These are phyloP conservation scores for Limonius californicus DNA, from an alignment of 1,140 invertebrate genomes.

Conservation along the genomic window DNA sequence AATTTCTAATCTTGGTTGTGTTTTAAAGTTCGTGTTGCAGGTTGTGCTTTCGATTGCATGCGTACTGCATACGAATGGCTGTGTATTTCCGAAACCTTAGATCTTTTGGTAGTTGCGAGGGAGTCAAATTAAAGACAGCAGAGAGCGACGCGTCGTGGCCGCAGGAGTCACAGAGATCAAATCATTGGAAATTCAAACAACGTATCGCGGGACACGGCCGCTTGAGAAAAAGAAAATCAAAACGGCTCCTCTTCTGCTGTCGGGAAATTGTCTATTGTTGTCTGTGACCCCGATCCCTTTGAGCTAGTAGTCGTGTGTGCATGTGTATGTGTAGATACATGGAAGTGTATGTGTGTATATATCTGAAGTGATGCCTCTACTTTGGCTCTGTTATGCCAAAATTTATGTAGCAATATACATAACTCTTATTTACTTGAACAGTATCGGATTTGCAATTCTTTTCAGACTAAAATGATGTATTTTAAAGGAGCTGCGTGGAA, in stretches of 20 bases:
- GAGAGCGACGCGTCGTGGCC: background rate
- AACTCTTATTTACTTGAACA: conserved; percentile 50
- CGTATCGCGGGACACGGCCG: conserved; percentile 25
- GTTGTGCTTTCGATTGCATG: background rate
- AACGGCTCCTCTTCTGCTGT: conserved; percentile 23
- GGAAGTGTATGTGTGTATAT: conserved; percentile 20
- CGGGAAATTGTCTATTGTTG: conserved; percentile 40
- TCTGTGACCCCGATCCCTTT: conserved; percentile 36
- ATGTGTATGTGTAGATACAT: background rate
- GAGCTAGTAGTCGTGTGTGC: conserved; percentile 26
- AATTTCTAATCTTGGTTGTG: background rate
- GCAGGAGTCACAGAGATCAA: conserved; percentile 17
- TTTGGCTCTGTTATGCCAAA: conserved; percentile 24
- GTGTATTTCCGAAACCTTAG: background rate
- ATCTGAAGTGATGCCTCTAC: conserved; percentile 24
- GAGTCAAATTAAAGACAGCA: conserved; percentile 14
- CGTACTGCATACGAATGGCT: conserved; percentile 2
- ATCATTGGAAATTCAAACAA: conserved; percentile 32
- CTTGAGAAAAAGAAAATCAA: conserved; percentile 24
- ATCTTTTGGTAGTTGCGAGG: conserved; percentile 11
- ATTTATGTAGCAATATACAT: conserved; percentile 40
- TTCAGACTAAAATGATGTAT: conserved; percentile 7
- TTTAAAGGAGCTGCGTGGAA: background rate
- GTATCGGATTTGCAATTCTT: conserved; percentile 29
- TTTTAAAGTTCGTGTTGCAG: background rate